These are phyloP conservation scores for Pangasius sanitwongsei DNA, from an alignment of 2,797 vertebrate species.

Conservation along the genomic window DNA sequence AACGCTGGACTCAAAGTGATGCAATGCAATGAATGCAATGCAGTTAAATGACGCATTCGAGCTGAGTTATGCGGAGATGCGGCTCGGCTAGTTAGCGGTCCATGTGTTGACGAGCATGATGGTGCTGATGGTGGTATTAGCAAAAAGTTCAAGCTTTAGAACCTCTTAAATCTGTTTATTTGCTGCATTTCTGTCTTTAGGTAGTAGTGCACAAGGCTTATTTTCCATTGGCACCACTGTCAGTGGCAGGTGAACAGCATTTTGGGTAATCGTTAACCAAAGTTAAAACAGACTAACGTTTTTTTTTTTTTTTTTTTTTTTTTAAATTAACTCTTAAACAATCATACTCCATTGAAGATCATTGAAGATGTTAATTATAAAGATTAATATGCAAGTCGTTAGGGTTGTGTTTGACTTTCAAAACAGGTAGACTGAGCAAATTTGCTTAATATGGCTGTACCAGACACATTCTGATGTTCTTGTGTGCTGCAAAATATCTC, in stretches of 20 bases:
- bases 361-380: not conserved
- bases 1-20: not conserved
- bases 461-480: not conserved
- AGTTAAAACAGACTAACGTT: not conserved
- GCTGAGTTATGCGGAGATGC: not conserved
- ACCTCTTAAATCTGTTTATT: not conserved
- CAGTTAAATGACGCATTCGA: not conserved
- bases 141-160: not conserved
- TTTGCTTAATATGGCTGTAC: not conserved
- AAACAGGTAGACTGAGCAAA: not conserved
- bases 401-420: not conserved
- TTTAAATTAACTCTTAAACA: not conserved
- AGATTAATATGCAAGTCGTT: too few relatives aligned
- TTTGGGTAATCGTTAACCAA: not conserved
- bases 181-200: not conserved
- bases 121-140: not conserved
- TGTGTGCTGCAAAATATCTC: not conserved
- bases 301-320: not conserved
- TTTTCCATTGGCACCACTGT: not conserved
- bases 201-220: not conserved
- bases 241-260: not conserved
- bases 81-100: not conserved
- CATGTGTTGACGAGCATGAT: not conserved
- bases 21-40: not conserved
- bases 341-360: not conserved